Evolutionary conservation across 1,140 invertebrate species (phyloP).

Genomic region (Drosophila parabipectinata): DNA sequence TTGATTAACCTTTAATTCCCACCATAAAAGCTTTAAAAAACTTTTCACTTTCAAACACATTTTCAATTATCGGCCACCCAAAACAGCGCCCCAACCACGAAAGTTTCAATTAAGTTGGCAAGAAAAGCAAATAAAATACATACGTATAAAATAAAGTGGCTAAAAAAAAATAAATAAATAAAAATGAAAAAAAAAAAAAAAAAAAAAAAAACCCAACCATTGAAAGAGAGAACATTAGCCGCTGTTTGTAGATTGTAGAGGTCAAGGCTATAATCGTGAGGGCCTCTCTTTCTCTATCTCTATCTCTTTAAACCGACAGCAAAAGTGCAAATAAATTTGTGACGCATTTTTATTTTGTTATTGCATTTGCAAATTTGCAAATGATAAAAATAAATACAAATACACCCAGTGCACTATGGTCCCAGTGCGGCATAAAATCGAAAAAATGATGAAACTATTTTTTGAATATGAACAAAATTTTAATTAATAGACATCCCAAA

Average conservation of each 20-base stretch:
- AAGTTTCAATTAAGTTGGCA: conserved; percentile 38
- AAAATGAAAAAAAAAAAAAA: conserved; percentile 1
- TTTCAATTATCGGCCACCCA: not conserved
- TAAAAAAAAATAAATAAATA: conserved; percentile 4
- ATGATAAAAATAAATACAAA: conserved; percentile 56
- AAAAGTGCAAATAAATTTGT: conserved; percentile 80
- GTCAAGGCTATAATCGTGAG: conserved; percentile 49
- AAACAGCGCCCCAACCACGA: conserved; percentile 6
- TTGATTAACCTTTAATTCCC: not conserved
- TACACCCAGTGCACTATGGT: too few relatives aligned
- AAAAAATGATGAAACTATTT: too few relatives aligned
- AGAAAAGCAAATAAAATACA: conserved; percentile 12
- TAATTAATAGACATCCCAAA: too few relatives aligned
- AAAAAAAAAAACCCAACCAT: conserved; percentile 8
- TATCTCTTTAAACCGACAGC: conserved; percentile 23
- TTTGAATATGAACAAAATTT: too few relatives aligned
- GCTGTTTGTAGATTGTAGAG: conserved; percentile 49
- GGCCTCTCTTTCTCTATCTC: not conserved
- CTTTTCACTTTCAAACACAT: not conserved
- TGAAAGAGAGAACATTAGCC: conserved; percentile 25
- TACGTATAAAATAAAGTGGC: conserved; percentile 5
- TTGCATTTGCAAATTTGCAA: conserved; percentile 42
- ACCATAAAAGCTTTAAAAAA: not conserved
- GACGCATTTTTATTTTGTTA: conserved; percentile 78
- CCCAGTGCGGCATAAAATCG: too few relatives aligned